Base-by-base conservation (phyloP, 2,113 vertebrate species). In the Silurus asotus region DNA sequence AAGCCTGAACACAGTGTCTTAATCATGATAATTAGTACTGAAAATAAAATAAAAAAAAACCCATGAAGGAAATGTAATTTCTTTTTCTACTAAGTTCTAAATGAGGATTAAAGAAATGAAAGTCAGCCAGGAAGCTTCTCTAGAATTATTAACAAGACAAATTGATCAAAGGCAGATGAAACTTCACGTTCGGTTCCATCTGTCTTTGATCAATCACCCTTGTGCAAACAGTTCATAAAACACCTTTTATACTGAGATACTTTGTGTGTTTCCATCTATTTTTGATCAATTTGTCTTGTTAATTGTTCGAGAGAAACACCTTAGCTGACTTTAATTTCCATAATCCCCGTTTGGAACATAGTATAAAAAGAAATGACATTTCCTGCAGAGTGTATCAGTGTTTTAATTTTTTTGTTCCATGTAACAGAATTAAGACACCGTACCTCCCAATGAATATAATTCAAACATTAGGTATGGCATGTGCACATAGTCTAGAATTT, bases 71-170 rank as follows among this genome's bases (percentile, higher is more conserved):
- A 90, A 88, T 89, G 80, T 85, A 83, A 92, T 84, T 87, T 87
- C 89, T 87, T 91, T 82, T 91, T 49, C 89, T 88, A 91, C 89
- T 89, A 88, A 92, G 91, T 92, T 93, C 88, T 89, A 90, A 87
- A 87, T 89, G 87, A 84, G 92, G 93, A 93, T 93, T 93, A 91
- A 90, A 85, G 77, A 92, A 92, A 92, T 85, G 89, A 90, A 91
- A 93, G 86, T 89, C 72, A 87, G 90, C 77, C 89, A 85, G 84
- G 81, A 86, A 83, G 82, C 80, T 85, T 91, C 92, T 91, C 85
- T 85, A 82, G 84, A 92, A 89, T 93, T 93, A 93, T 93, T 93
- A 93, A 92, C 91, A 88, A 93, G 90, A 93, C 92, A 92, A 93
- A 94, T 90, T 88, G 87, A 91, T 92, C 87, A 90, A 61, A 88